A percentile compares a stretch with the other conserved stretches of the same genome.
These are phyloP conservation scores for Dysidea cf. avara DNA, from an alignment of 37 sponge, comb jelly and placozoan species.

Conservation along the genomic window DNA sequence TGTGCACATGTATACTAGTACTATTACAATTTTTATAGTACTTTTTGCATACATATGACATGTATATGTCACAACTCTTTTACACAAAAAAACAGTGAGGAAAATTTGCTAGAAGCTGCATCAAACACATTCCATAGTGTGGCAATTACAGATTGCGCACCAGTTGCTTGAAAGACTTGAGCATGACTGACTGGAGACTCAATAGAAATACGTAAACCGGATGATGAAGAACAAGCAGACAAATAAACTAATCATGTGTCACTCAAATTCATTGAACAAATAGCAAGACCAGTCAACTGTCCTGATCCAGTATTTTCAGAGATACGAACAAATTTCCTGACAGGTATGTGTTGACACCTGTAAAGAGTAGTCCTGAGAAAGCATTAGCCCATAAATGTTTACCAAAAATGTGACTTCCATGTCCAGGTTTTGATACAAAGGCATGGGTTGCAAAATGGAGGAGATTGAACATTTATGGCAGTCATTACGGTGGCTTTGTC, in stretches of 20 bases:
- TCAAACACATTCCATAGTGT: conserved; percentile 39
- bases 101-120: conserved; percentile 26
- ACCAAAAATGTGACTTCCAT: not conserved
- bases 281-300: conserved; percentile 14
- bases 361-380: conserved; percentile 19
- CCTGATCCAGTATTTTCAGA: conserved; percentile 20
- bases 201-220: conserved; percentile 14
- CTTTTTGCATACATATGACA: too few relatives aligned
- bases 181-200: conserved; percentile 26
- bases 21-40: too few relatives aligned
- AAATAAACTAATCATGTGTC: conserved; percentile 34
- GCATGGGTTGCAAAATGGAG: conserved; percentile 51
- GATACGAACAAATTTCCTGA: conserved; percentile 10
- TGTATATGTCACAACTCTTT: too few relatives aligned
- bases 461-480: conserved; percentile 22
- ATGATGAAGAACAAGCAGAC: conserved; percentile 39
- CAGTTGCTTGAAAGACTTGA: conserved; percentile 40
- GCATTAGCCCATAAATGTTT: conserved; percentile 35
- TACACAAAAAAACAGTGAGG: too few relatives aligned
- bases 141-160: conserved; percentile 42
- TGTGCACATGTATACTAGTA: too few relatives aligned
- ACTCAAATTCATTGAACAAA: conserved; percentile 28
- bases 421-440: conserved; percentile 28
- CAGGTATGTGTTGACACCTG: conserved; percentile 35
- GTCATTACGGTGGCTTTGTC: conserved; percentile 23